Base-by-base conservation (phyloP, 2,113 vertebrate genomes). In the Thomomys bottae region DNA sequence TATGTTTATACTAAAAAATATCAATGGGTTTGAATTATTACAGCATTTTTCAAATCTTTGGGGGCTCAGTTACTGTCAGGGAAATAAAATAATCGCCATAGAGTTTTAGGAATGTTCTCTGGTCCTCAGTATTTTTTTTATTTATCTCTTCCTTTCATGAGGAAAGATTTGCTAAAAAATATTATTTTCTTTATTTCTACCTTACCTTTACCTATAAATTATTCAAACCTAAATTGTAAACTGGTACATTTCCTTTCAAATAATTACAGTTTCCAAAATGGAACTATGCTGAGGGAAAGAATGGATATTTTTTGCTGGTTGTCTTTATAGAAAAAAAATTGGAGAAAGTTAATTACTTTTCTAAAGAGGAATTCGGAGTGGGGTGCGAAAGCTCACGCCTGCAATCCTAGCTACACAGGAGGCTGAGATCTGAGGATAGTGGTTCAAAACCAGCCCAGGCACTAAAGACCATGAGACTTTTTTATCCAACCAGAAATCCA, bases 1-100 rank as follows among this genome's bases (percentile, higher is more conserved):
- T 61, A 4, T n/a, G 57, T 94, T 92, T 90, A 34, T 66, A 66
- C 84, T 88, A 68, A 87, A 76, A 95, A 94, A 95, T 66, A 90
- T n/a, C 72, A 85, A 72, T 38, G 42, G 86, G 40, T 85, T 67
- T 32, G 88, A 94, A 88, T 45, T 77, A 76, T 64, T 89, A 20
- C 88, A 76, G 88, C 40, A 64, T 92, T 91, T 88, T 67, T 4
- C 7, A 89, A 61, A 28, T 68, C 66, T 66, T 93, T 84, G 77
- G 73, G 68, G 45, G 81, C 38, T 82, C 67, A 57, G 3, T 2
- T 68, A 84, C 83, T 92, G 88, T 21, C 30, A 76, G 4, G 10
- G n/a, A 3, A 7, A 6, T 11, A 42, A 17, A n/a, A 15, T 54
- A 49, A 15, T 61, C 26, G 59, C 8, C 59, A 9, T 6, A n/a